Percentiles rank a stretch among this genome's conserved stretches.
Evolutionary conservation across 2,888 invertebrate species (phyloP).

Genomic region (Drosophila borborema): DNA sequence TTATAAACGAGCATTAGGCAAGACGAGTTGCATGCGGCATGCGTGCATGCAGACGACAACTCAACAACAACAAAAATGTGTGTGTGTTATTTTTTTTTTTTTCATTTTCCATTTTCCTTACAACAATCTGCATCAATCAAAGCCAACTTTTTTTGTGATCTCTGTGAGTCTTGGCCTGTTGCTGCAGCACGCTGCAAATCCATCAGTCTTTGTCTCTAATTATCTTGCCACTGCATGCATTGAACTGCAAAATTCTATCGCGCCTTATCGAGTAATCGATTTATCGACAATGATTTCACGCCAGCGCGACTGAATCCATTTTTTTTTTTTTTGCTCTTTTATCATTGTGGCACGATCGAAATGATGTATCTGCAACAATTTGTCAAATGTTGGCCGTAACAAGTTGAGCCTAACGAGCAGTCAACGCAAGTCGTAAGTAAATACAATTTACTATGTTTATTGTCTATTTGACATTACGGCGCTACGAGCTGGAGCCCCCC

Average conservation of each 20-base stretch:
- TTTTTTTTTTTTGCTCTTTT: constrained; percentile 23
- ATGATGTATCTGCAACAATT: constrained; percentile 77
- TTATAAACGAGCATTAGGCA: constrained; percentile 8
- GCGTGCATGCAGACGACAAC: constrained; percentile 40
- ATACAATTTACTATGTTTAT: constrained; percentile 60
- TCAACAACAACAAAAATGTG: neutral
- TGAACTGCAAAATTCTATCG: constrained; percentile 15
- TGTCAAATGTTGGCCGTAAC: constrained; percentile 65
- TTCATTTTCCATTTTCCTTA: constrained; percentile 7
- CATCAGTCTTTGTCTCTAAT: constrained; percentile 74
- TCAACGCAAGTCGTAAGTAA: constrained; percentile 41
- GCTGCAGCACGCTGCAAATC: constrained; percentile 61
- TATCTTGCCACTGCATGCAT: constrained; percentile 47
- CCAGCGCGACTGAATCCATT: constrained; percentile 16
- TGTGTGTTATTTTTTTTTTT: constrained; percentile 5
- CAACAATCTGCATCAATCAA: constrained; percentile 68
- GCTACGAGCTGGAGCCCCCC: constrained; percentile 26
- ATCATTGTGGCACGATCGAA: constrained; percentile 67
- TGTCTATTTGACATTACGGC: constrained; percentile 76
- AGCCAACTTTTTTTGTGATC: constrained; percentile 48
- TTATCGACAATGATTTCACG: constrained; percentile 66
- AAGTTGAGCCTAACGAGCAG: constrained; percentile 73
- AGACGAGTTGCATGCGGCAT: constrained; percentile 13
- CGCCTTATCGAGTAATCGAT: constrained; percentile 37
- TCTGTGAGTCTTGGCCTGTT: constrained; percentile 16